phyloP scores from a whole-genome alignment of 1,140 invertebrate genomes.

The Eriosoma lanigerum region DNA sequence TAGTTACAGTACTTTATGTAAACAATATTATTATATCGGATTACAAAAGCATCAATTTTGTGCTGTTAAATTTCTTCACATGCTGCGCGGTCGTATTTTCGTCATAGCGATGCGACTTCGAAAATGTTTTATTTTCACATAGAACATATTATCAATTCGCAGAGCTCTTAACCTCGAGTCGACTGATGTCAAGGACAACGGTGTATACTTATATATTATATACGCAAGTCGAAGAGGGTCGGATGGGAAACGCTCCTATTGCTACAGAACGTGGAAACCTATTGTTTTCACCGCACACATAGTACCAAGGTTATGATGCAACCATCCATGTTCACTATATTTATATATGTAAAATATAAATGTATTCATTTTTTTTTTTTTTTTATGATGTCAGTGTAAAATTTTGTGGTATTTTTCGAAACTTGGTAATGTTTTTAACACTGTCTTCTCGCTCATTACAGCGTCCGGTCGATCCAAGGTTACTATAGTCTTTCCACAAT shows the following conservation, averaged over 20 bases:
- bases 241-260: conserved; percentile 42
- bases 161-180: conserved; percentile 9
- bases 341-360: neutral
- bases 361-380: conserved; percentile 30
- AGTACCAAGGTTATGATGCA: conserved; percentile 49
- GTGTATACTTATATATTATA: neutral
- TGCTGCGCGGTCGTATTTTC: neutral
- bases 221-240: conserved; percentile 29
- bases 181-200: conserved; percentile 33
- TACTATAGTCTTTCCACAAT: conserved; percentile 44
- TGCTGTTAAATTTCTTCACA: neutral
- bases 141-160: conserved; percentile 34
- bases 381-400: conserved; percentile 24
- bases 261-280: conserved; percentile 51
- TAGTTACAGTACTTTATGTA: too few species aligned
- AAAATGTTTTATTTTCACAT: neutral
- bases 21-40: neutral
- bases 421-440: conserved; percentile 48
- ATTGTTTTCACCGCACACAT: conserved; percentile 37
- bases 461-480: conserved; percentile 50
- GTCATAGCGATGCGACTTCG: neutral
- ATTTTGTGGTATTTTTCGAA: conserved; percentile 48
- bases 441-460: conserved; percentile 49
- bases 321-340: conserved; percentile 9
- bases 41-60: neutral